Evolutionary conservation across 2,888 invertebrate genomes (phyloP).

Genomic region (Zygaena filipendulae): DNA sequence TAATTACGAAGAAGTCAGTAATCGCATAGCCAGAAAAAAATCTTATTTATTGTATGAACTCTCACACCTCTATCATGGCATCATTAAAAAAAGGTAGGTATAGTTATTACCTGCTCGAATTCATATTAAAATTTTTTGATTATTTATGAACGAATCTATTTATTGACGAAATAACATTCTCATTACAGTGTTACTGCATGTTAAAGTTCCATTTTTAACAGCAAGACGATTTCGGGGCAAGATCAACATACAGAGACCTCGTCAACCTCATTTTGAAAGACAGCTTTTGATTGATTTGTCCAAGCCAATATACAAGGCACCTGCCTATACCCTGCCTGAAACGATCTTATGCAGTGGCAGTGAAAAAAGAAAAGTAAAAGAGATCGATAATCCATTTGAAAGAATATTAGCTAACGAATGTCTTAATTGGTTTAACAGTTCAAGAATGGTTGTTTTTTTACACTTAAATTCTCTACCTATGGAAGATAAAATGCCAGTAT

Average conservation of each 20-base stretch:
- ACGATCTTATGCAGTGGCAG: constrained; percentile 62
- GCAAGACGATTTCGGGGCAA: constrained; percentile 77
- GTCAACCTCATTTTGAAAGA: constrained; percentile 75
- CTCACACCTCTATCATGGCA: constrained; percentile 24
- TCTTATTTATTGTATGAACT: constrained; percentile 5
- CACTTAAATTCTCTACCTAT: constrained; percentile 78
- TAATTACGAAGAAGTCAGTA: too few species aligned
- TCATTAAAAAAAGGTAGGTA: constrained; percentile 33
- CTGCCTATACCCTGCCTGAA: constrained; percentile 50
- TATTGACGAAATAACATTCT: constrained; percentile 2
- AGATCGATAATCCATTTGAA: constrained; percentile 76
- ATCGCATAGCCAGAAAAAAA: too few species aligned
- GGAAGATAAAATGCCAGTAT: constrained; percentile 73
- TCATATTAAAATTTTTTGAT: constrained; percentile 10
- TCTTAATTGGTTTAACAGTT: constrained; percentile 74
- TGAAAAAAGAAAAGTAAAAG: constrained; percentile 21
- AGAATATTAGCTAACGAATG: constrained; percentile 78
- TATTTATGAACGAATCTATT: too few species aligned
- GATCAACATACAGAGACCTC: constrained; percentile 82
- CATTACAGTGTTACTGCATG: constrained; percentile 49
- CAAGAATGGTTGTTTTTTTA: constrained; percentile 76
- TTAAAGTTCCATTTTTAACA: constrained; percentile 51
- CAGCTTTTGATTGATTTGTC: constrained; percentile 74
- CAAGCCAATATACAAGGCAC: constrained; percentile 68
- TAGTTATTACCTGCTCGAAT: too few species aligned